Evolutionary conservation across 2,113 vertebrate genomes (phyloP).

Genomic region (Bathybates hornii): DNA sequence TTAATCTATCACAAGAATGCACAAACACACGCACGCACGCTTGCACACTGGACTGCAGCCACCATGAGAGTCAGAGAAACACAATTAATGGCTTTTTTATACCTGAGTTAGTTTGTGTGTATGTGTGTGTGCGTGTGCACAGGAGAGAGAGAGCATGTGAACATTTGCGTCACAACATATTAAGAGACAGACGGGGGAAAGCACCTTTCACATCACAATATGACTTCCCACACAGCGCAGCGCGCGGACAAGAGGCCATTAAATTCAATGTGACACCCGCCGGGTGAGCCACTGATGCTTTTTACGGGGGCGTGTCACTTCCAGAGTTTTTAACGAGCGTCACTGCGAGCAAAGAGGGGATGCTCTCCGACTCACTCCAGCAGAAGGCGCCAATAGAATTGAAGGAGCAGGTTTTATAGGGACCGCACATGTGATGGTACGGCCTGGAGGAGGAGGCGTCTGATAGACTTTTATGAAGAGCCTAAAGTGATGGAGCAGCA

Average conservation of each 20-base stretch:
- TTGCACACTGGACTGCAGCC: conserved; percentile 29
- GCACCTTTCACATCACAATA: conserved; percentile 54
- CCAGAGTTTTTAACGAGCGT: conserved; percentile 66
- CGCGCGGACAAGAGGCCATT: conserved; percentile 58
- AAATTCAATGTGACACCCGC: conserved; percentile 71
- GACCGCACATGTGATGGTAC: neutral
- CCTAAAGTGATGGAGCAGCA: neutral
- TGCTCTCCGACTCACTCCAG: neutral
- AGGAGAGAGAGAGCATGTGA: neutral
- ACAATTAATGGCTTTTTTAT: conserved; percentile 54
- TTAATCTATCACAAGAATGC: conserved; percentile 14
- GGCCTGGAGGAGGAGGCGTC: neutral
- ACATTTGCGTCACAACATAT: conserved; percentile 38
- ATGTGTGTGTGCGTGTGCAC: neutral
- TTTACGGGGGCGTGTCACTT: conserved; percentile 64
- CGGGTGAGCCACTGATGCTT: conserved; percentile 55
- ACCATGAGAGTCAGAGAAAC: conserved; percentile 36
- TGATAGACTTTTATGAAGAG: conserved; percentile 36
- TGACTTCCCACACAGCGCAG: conserved; percentile 39
- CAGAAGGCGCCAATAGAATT: neutral
- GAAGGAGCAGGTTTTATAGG: conserved; percentile 42
- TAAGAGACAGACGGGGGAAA: conserved; percentile 36
- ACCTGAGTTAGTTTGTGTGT: neutral
- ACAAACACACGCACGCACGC: neutral
- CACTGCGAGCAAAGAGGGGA: conserved; percentile 18